Conservation (phyloP, 2,888 invertebrate genomes). For the Oscheius onirici region DNA sequence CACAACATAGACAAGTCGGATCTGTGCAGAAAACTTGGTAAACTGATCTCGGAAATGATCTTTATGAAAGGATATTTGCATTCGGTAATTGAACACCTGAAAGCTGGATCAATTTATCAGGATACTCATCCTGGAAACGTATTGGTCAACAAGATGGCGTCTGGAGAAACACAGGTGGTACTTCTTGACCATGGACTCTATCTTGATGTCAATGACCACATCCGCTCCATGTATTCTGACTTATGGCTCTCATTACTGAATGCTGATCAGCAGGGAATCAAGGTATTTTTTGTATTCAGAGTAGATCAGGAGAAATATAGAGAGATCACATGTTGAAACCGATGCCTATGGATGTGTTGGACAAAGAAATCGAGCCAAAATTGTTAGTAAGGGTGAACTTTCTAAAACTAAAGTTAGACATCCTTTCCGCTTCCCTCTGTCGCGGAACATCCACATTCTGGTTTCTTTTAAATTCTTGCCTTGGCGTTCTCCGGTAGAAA, state of each 20-base stretch:
- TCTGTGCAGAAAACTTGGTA: slow-evolving; percentile 82
- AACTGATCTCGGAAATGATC: slow-evolving; percentile 95
- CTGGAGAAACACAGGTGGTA: slow-evolving; percentile 78
- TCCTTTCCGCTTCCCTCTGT: no score
- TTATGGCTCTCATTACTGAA: slow-evolving; percentile 91
- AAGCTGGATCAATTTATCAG: no score
- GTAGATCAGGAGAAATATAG: no score
- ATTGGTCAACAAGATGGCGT: slow-evolving; percentile 77
- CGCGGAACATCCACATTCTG: no score
- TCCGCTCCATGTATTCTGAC: slow-evolving; percentile 89
- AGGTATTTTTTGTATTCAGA: slow-evolving; percentile 71
- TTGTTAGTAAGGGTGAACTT: no score
- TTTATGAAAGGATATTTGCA: slow-evolving; percentile 92
- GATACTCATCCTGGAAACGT: slow-evolving; percentile 90
- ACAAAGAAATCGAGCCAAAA: no score
- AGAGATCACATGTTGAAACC: no score
- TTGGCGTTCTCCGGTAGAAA: no score
- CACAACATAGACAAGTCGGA: slow-evolving; percentile 76
- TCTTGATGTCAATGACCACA: slow-evolving; percentile 84
- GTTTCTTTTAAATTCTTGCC: no score
- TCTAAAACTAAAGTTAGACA: no score
- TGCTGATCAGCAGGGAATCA: slow-evolving; percentile 83
- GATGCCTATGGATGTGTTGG: no score
- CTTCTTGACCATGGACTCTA: slow-evolving; percentile 95
- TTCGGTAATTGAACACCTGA: slow-evolving; percentile 74